Percentiles rank a stretch among this genome's conserved stretches.
phyloP scores from a whole-genome alignment of 2,797 vertebrate species.

The Semaprochilodus insignis region DNA sequence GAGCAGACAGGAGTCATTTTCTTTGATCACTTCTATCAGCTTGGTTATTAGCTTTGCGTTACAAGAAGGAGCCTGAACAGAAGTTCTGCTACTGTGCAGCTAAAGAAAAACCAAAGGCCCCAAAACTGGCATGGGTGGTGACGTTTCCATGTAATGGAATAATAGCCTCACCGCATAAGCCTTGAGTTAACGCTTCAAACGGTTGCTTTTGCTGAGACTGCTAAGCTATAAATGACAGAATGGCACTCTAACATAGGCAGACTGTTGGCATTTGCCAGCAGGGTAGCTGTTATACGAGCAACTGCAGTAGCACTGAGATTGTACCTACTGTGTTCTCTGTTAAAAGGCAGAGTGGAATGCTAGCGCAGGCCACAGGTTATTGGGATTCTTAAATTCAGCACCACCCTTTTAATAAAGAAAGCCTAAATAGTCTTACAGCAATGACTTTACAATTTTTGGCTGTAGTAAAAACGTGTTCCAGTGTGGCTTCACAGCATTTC shows the following conservation, averaged over 20 bases:
- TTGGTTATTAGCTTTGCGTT: neutral
- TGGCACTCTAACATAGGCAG: constrained; percentile 43
- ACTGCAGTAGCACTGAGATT: constrained; percentile 74
- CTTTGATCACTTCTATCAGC: constrained; percentile 56
- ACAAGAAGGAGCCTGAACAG: constrained; percentile 8
- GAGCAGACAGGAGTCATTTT: constrained; percentile 60
- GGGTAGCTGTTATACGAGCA: constrained; percentile 61
- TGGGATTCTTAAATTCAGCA: constrained; percentile 1
- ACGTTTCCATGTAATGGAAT: constrained; percentile 42
- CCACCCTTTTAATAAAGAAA: constrained; percentile 23
- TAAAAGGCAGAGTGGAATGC: constrained; percentile 50
- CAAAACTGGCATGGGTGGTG: constrained; percentile 7
- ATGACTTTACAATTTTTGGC: neutral
- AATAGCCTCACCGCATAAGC: constrained; percentile 14
- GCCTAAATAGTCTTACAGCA: neutral
- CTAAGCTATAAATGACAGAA: constrained; percentile 41
- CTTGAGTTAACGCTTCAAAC: constrained; percentile 37
- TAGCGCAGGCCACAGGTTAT: constrained; percentile 7
- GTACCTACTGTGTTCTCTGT: constrained; percentile 58
- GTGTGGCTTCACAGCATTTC: neutral
- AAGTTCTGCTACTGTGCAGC: constrained; percentile 6
- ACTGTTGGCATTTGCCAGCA: constrained; percentile 67
- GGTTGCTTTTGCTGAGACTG: constrained; percentile 30
- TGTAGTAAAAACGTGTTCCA: neutral
- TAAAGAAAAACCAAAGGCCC: neutral